phyloP scores from a whole-genome alignment of 1,140 invertebrate genomes.

The Macrosteles quadrilineatus region DNA sequence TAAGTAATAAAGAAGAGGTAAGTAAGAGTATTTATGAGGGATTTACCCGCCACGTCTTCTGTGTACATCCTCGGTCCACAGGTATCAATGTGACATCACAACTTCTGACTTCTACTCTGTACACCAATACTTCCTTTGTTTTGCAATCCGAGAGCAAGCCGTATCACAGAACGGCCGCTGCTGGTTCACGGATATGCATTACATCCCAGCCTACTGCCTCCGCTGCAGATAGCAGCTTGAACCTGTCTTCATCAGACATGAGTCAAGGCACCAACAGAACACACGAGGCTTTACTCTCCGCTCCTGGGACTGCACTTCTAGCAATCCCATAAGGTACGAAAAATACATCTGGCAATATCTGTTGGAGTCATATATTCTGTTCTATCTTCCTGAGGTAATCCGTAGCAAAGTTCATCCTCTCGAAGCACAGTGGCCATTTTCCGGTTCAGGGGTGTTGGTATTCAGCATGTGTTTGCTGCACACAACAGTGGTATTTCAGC shows the following conservation, averaged over 20 bases:
- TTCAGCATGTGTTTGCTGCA: neutral
- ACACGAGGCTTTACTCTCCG: neutral
- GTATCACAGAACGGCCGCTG: conserved; percentile 1
- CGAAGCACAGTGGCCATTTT: neutral
- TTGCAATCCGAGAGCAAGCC: neutral
- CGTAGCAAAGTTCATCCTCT: neutral
- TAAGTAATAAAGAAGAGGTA: no score
- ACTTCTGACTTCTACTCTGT: neutral
- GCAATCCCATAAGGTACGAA: neutral
- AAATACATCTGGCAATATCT: neutral
- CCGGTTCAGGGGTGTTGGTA: neutral
- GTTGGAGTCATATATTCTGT: neutral
- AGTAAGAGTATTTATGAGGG: neutral
- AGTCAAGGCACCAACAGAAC: neutral
- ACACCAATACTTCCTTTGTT: conserved; percentile 7
- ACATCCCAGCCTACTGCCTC: conserved; percentile 18
- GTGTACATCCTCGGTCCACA: neutral
- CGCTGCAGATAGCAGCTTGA: neutral
- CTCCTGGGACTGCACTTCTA: neutral
- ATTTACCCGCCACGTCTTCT: neutral
- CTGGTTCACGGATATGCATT: conserved; percentile 20
- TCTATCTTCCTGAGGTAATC: neutral
- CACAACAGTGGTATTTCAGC: neutral
- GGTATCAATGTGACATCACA: neutral
- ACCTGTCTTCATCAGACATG: neutral